Evolutionary conservation across 2,113 vertebrate genomes (phyloP), one percentile per base, ranked within the genome.

Genomic region (Melanerpes formicivorus): DNA sequence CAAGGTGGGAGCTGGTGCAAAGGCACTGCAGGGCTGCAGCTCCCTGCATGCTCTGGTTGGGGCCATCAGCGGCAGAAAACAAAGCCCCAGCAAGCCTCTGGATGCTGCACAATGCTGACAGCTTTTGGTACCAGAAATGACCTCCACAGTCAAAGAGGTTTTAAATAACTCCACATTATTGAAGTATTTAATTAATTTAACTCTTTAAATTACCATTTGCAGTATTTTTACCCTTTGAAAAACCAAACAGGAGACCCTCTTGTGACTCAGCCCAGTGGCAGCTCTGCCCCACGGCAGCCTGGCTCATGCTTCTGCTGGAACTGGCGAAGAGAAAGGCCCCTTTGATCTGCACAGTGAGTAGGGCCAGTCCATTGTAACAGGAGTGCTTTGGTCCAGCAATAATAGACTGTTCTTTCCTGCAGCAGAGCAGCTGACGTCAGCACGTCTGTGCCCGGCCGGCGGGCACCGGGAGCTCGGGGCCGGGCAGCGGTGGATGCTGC

Each of bases 321-420:
- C 75, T 93, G 27, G 59, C 88, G 95, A 96, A 96, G 97, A 97
- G 96, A 98, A 98, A 98, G 98, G 95, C 96, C 93, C 93, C 92
- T 97, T 98, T 98, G 97, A 95, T 97, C 84, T 60, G 90, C 93
- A 81, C 95, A 97, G 95, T 96, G 96, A 98, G 97, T 95, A 85
- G 80, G 96, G 95, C 91, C 15, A 98, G 97, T 97, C 97, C 97
- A 98, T 98, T 97, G 97, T 98, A 97, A 95, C 90, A 95, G 97
- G 96, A 98, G 97, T 97, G 97, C 97, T 97, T 85, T 87, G 97
- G 95, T 95, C 93, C 78, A 90, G 97, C 95, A 97, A 98, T 98
- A 98, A 98, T 98, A 95, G 96, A 97, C 98, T 97, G 95, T 97
- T 97, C 97, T 98, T 96, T 97, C 95, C 97, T 93, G 96, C 96